Evolutionary conservation across 37 sponge, comb jelly and placozoan genomes (phyloP), one percentile per base, ranked within the genome.

Genomic region (Aplysina aerophoba): DNA sequence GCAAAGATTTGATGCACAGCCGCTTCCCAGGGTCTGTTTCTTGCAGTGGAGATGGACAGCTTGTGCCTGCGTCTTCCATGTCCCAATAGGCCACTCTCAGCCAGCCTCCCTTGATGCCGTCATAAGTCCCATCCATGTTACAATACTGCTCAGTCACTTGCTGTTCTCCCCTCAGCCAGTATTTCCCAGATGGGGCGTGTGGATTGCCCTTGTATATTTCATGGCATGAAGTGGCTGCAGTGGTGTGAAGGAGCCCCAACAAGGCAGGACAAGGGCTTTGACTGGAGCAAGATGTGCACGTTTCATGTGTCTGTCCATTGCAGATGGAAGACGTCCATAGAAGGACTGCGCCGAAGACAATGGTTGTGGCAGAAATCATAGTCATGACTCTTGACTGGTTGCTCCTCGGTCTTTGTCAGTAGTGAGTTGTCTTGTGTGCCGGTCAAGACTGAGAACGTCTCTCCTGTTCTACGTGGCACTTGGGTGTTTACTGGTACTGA

Each of bases 41-140:
- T 36, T 1, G 38, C 25, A 75, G 54, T 1, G 50, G 78, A n/a
- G 50, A 39, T 20, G 78, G 78, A 21, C 78, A 75, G 24, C 25
- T 75, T 41, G 33, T 44, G 11, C 22, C 25, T 14, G 24, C 24
- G 4, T 75, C 54, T 17, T 17, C n/a, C 78, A 75, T 75, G 78
- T 75, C 41, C 44, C 37, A 40, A 44, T 75, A 41, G 78, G 78
- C 78, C 78, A 75, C 78, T 75, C 78, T 75, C 78, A 75, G 38
- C 78, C 78, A 75, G 25, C 78, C 78, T 53, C 78, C 78, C 37
- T 36, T 75, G 54, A 75, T 44, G 1, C 78, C 78, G 41, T 54
- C 37, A 2, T 36, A 54, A 20, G 24, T 53, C 2, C 6, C 53
- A 25, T 75, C 78, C 78, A 75, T 75, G 25, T 75, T 21, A 36